Evolutionary conservation across 2,797 vertebrate genomes (phyloP), one percentile per base, ranked within the genome.

Genomic region (Silurus lanzhouensis): DNA sequence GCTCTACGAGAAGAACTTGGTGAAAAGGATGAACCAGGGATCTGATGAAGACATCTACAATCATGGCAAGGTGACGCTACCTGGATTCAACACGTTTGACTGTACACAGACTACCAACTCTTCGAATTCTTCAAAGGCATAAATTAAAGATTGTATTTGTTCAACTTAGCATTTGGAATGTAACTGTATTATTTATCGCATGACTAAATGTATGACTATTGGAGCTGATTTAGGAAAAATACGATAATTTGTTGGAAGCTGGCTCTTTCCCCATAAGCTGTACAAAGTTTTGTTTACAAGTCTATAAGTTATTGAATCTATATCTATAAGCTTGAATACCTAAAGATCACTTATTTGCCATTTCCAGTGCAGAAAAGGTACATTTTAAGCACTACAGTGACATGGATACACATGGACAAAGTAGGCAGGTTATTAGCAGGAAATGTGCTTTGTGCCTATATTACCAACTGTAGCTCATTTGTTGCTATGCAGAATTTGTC

Each of bases 1-100:
- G 88, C 91, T 96, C 44, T 96, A 96, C 48, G 96, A 96, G 91
- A 96, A 96, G 90, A 95, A 96, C 91, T 90, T 96, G 90, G 94
- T 96, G 5, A 95, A 96, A n/a, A 91, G 94, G 27, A 95, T 96
- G 94, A 96, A 96, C 92, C 92, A 87, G 81, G 95, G 95, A 20
- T 25, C 91, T 0, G 88, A 95, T 89, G 87, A 72, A 0, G 94
- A 96, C 87, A 93, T 96, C 88, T 94, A 92, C 88, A 91, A 71
- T 64, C 82, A 88, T 8, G 95, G 95, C 20, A 91, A 92, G 0
- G 93, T 96, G 90, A 95, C 90, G 0, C 91, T 96, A 84, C 94
- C 95, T 0, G 95, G 95, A 17, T 94, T 95, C 88, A 90, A 82
- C 19, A 83, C 67, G 20, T 82, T 95, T 71, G 94, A 94, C 89